phyloP scores from a whole-genome alignment of 2,113 vertebrate genomes.

The Taxidea taxus region DNA sequence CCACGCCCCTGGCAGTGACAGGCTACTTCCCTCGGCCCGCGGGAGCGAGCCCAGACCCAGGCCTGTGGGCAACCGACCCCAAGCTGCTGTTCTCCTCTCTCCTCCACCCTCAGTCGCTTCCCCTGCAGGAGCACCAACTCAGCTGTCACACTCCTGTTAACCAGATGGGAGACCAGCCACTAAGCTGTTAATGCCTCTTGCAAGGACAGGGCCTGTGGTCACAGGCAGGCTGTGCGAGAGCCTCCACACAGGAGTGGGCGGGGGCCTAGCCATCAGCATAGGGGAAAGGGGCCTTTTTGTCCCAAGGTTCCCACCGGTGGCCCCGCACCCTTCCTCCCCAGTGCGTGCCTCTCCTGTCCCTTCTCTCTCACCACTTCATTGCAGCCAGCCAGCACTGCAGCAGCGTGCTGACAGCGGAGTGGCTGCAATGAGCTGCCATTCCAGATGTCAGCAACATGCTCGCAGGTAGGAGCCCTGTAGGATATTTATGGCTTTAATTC shows the following conservation, averaged over 20 bases:
- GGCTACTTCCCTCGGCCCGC: background rate
- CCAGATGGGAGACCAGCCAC: constrained; percentile 65
- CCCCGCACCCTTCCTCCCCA: background rate
- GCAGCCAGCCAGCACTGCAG: background rate
- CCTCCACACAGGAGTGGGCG: background rate
- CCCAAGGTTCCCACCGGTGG: background rate
- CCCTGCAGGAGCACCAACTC: background rate
- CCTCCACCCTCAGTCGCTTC: background rate
- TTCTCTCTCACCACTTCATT: constrained; percentile 71
- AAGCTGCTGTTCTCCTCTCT: background rate
- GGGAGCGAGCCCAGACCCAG: background rate
- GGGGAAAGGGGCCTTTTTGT: constrained; percentile 71
- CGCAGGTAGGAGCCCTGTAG: constrained; percentile 74
- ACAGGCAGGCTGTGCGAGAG: background rate
- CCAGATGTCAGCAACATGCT: constrained; percentile 82
- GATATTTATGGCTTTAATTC: constrained; percentile 85
- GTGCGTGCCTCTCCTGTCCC: constrained; percentile 64
- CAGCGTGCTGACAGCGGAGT: constrained; percentile 70
- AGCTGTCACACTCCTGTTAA: background rate
- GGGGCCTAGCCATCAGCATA: background rate
- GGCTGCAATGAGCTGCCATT: constrained; percentile 79
- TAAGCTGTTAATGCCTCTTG: background rate
- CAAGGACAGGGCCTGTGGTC: background rate
- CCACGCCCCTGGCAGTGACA: background rate
- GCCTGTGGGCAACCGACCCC: background rate